Evolutionary conservation across 2,888 invertebrate species (phyloP), one percentile per base, ranked within the genome.

Genomic region (Monopis laevigella): DNA sequence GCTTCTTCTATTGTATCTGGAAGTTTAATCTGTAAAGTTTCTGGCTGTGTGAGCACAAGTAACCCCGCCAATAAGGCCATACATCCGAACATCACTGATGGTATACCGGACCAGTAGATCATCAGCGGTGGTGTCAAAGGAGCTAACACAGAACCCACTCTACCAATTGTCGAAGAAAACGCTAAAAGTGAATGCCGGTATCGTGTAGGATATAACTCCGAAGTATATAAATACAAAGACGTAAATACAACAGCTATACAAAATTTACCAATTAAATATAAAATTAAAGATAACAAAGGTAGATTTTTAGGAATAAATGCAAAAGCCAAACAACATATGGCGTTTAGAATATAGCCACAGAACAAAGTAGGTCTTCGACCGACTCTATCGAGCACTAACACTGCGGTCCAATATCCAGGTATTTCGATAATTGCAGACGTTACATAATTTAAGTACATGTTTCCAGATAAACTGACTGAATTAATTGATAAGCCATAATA

Each of bases 401-500:
- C 85, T 1, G 88, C 87, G 29, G 85, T 58, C 55, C 86, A 71
- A 56, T 86, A 89, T 0, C 88, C 90, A 2, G 91, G 91, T 48
- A 91, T 86, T 61, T 92, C 91, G 21, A 88, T 82, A 19, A 84
- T 62, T 5, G 83, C 73, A 5, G 84, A 84, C 18, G 86, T 65
- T 36, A 90, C 86, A 55, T 91, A 92, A 64, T 92, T 92, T 7
- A 88, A 55, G 59, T 91, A 90, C 59, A 87, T 88, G 61, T 90
- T 86, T 3, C 91, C 91, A 30, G 86, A 84, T 45, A 93, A 69
- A 32, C 85, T 82, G 3, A 90, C 89, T 0, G 92, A 87, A 65
- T 90, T 91, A 40, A 92, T 75, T 10, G 89, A 89, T 43, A 93
- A 66, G 0, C 92, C 92, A 52, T 90, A 92, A 61, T 90, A 93